Conservation (phyloP, 2,888 invertebrate genomes). For the Furcula furcula region DNA sequence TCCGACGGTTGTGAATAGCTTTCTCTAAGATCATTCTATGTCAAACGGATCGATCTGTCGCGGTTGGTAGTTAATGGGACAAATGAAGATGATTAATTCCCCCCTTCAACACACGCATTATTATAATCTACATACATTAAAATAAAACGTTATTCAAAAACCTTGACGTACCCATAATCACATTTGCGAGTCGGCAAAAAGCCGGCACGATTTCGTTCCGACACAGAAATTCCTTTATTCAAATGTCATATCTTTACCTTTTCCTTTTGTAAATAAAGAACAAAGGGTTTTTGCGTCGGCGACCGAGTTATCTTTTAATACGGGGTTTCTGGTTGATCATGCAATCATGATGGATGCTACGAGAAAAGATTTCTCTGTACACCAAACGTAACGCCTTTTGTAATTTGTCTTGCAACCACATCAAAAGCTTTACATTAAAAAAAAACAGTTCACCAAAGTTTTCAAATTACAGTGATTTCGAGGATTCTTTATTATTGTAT, state of each 20-base stretch:
- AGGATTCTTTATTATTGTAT: too few relatives aligned
- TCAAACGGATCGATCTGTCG: too few relatives aligned
- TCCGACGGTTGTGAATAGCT: too few relatives aligned
- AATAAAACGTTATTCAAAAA: conserved; percentile 6
- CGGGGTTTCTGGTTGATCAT: conserved; percentile 16
- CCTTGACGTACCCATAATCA: conserved; percentile 13
- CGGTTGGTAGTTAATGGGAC: too few relatives aligned
- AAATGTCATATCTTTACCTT: conserved; percentile 47
- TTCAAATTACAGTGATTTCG: too few relatives aligned
- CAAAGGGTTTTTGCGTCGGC: conserved; percentile 39
- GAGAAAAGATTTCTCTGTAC: too few relatives aligned
- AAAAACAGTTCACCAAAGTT: too few relatives aligned
- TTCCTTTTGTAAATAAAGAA: conserved; percentile 49
- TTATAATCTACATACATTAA: conserved; percentile 8
- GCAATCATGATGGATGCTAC: conserved; percentile 3
- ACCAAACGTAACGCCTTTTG: too few relatives aligned
- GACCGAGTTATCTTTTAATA: conserved; percentile 27
- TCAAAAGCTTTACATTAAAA: too few relatives aligned
- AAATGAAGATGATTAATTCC: neutral
- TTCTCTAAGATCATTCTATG: too few relatives aligned
- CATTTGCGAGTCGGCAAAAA: conserved; percentile 17
- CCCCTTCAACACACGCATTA: neutral
- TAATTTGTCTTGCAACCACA: too few relatives aligned
- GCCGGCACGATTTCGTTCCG: conserved; percentile 29
- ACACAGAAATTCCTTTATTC: conserved; percentile 40